These are phyloP conservation scores for Ruditapes philippinarum DNA, from an alignment of 1,140 invertebrate species.

Conservation along the genomic window DNA sequence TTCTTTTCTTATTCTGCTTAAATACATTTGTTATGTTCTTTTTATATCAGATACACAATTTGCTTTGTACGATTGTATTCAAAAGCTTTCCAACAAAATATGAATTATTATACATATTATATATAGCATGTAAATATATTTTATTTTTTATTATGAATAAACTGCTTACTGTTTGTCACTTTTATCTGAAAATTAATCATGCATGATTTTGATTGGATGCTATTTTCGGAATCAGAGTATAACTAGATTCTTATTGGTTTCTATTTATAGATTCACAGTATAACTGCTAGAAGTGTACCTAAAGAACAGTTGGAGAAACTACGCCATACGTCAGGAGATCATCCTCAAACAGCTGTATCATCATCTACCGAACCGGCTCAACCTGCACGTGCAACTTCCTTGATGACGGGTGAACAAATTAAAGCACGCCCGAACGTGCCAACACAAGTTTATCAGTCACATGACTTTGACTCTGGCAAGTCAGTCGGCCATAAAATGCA, in stretches of 20 bases:
- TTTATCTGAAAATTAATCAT: too few species aligned
- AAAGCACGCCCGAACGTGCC: conserved; percentile 47
- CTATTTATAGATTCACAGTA: conserved; percentile 80
- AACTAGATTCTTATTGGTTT: conserved; percentile 36
- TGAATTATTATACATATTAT: neutral
- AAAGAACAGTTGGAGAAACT: conserved; percentile 76
- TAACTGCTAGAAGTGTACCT: conserved; percentile 78
- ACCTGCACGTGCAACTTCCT: conserved; percentile 42
- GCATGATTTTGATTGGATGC: too few species aligned
- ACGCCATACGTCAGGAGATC: conserved; percentile 39
- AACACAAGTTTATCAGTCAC: conserved; percentile 58
- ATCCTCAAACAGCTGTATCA: conserved; percentile 47
- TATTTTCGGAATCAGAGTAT: too few species aligned
- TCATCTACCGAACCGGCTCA: conserved; percentile 52
- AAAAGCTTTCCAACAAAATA: neutral
- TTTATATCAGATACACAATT: neutral
- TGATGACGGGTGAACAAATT: conserved; percentile 61
- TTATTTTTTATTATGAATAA: too few species aligned
- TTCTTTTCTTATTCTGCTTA: neutral
- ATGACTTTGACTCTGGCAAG: neutral
- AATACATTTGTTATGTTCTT: neutral
- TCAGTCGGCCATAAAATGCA: neutral
- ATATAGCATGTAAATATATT: neutral
- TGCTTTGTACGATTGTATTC: neutral
- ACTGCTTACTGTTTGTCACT: too few species aligned